phyloP scores from a whole-genome alignment of 1,140 invertebrate genomes.

The Sitophilus oryzae region DNA sequence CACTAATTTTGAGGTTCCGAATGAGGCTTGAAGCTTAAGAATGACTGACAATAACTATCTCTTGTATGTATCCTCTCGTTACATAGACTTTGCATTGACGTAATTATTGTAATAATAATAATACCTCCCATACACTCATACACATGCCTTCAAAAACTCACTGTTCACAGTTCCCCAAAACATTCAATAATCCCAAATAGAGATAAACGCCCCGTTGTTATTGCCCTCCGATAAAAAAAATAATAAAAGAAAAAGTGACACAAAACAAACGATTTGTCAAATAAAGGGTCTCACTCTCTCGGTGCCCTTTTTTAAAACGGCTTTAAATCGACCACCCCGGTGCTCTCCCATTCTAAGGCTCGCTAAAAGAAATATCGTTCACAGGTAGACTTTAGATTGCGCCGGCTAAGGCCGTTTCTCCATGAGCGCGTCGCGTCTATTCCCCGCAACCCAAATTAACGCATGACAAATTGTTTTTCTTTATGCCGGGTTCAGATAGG shows the following conservation, averaged over 20 bases:
- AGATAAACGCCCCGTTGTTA: not conserved
- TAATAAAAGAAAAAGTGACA: not conserved
- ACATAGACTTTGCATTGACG: too few relatives aligned
- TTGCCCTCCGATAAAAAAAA: too few relatives aligned
- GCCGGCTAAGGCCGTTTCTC: not conserved
- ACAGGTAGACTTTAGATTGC: not conserved
- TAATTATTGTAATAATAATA: too few relatives aligned
- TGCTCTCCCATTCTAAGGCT: not conserved
- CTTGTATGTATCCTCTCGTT: too few relatives aligned
- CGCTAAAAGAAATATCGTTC: too few relatives aligned
- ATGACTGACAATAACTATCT: too few relatives aligned
- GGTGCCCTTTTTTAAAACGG: not conserved
- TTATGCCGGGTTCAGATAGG: constrained; percentile 1
- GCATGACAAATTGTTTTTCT: constrained; percentile 5
- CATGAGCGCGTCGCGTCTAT: not conserved
- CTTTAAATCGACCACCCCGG: constrained; percentile 7
- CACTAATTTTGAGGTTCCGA: too few relatives aligned
- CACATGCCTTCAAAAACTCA: too few relatives aligned
- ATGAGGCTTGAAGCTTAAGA: too few relatives aligned
- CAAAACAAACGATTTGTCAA: not conserved
- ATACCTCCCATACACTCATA: too few relatives aligned
- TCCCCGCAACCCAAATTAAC: not conserved
- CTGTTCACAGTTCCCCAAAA: not conserved
- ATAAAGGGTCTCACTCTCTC: not conserved
- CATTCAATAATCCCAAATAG: not conserved